These are phyloP conservation scores for Oceanodroma leucorhoa DNA, from an alignment of 2,797 vertebrate genomes.

Conservation along the genomic window DNA sequence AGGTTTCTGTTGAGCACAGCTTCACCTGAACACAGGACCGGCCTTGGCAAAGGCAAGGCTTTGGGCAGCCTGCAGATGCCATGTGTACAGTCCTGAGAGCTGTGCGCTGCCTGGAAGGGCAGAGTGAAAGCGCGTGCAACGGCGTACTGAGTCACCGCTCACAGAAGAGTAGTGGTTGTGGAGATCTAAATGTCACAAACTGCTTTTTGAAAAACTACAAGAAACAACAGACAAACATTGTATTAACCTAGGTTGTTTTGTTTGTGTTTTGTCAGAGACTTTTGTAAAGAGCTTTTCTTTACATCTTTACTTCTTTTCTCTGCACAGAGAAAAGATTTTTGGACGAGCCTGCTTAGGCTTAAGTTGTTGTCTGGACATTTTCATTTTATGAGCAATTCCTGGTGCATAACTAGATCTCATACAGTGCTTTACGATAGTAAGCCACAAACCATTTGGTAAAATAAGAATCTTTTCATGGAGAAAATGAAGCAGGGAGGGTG, in stretches of 20 bases:
- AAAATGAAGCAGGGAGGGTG: not conserved
- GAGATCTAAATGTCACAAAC: not conserved
- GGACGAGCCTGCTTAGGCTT: not conserved
- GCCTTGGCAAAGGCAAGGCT: not conserved
- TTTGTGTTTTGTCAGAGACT: not conserved
- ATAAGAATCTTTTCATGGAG: not conserved
- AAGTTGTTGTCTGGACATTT: not conserved
- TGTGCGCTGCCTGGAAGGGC: not conserved
- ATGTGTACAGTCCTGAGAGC: not conserved
- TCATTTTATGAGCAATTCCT: not conserved
- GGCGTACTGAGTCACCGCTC: accelerated
- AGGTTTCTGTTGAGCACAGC: not conserved
- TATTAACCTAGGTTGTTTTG: not conserved
- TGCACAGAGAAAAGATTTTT: not conserved
- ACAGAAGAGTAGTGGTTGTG: not conserved
- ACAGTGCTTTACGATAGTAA: not conserved
- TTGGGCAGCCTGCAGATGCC: not conserved
- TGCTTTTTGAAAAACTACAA: not conserved
- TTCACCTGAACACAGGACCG: not conserved
- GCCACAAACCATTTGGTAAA: not conserved
- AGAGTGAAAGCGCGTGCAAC: accelerated
- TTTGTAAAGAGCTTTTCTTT: not conserved
- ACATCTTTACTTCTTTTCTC: not conserved
- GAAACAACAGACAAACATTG: not conserved
- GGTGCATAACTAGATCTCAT: not conserved